Base-by-base conservation (phyloP, 2,113 vertebrate species). In the Phalacrocorax pelagicus region DNA sequence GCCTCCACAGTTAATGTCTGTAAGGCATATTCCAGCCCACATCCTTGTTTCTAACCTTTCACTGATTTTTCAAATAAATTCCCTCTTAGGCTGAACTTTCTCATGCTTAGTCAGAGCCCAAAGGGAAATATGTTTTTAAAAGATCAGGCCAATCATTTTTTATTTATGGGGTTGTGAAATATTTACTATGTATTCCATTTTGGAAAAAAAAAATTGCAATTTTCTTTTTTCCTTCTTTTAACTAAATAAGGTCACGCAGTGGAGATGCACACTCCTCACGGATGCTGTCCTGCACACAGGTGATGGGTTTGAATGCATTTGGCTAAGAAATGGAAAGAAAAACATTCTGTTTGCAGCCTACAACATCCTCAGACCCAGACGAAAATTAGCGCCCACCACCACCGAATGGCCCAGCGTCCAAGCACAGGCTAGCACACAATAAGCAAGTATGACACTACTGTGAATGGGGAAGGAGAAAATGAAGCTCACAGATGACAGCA, bases 101-200 rank as follows among this genome's bases (percentile, higher is more conserved):
- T 94, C 86, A 91, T 42, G 80, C 77, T 94, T 93, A 94, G 85
- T 89, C 88, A 94, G 77, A 87, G 61, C 83, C 96, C 81, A 91
- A 92, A 94, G 81, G 88, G 70, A 55, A 90, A 72, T 15, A 67
- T 4, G 49, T 73, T 92, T 88, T 88, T 84, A 87, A 95, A 95
- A 94, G 34, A 92, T 54, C 73, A 87, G 74, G 32, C 66, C 73
- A 91, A 89, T 57, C 40, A 42, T 65, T 94, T 95, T 55, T 91
- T 59, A 91, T 94, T 75, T 91, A 87, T 61, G 54, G 19, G 8
- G 15, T 34, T 94, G 73, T 94, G 95, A 94, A 96, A 93, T 86
- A 93, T 88, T 94, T 86, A 92, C 71, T 80, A 54, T 6, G 2
- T 30, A 67, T 75, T 87, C 38, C 32, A 74, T 78, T 81, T 61